These are phyloP conservation scores for Cyrtorhinus lividipennis DNA, from an alignment of 1,140 invertebrate genomes.

Conservation along the genomic window DNA sequence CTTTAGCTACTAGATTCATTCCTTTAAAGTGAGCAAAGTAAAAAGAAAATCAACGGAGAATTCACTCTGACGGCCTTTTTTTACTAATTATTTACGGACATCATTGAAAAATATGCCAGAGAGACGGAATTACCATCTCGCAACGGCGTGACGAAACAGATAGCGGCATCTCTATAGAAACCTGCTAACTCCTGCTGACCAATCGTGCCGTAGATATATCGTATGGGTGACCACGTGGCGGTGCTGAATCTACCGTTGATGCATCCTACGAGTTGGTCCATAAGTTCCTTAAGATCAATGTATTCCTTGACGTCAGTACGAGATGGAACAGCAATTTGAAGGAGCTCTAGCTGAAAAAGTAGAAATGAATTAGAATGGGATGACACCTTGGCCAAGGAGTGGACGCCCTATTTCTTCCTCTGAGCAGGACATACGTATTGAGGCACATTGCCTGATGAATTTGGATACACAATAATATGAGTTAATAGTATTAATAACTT, in stretches of 20 bases:
- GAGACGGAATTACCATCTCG: constrained; percentile 80
- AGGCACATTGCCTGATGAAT: too few relatives aligned
- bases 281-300: constrained; percentile 77
- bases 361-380: too few relatives aligned
- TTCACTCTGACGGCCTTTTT: too few relatives aligned
- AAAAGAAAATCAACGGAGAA: not conserved
- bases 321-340: constrained; percentile 79
- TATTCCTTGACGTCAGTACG: constrained; percentile 82
- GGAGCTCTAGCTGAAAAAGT: constrained; percentile 39
- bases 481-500: too few relatives aligned
- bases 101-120: too few relatives aligned
- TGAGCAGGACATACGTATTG: too few relatives aligned
- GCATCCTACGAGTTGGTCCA: constrained; percentile 73
- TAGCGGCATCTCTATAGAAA: constrained; percentile 68
- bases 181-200: constrained; percentile 71
- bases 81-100: too few relatives aligned
- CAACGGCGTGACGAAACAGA: constrained; percentile 71
- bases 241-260: constrained; percentile 78
- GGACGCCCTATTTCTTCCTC: too few relatives aligned
- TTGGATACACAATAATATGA: too few relatives aligned
- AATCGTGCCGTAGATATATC: constrained; percentile 79
- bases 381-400: too few relatives aligned
- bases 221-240: constrained; percentile 79
- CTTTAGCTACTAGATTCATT: constrained; percentile 87
- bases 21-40: too few relatives aligned